Conservation (phyloP, 2,113 vertebrate genomes). For the Vulpes vulpes region DNA sequence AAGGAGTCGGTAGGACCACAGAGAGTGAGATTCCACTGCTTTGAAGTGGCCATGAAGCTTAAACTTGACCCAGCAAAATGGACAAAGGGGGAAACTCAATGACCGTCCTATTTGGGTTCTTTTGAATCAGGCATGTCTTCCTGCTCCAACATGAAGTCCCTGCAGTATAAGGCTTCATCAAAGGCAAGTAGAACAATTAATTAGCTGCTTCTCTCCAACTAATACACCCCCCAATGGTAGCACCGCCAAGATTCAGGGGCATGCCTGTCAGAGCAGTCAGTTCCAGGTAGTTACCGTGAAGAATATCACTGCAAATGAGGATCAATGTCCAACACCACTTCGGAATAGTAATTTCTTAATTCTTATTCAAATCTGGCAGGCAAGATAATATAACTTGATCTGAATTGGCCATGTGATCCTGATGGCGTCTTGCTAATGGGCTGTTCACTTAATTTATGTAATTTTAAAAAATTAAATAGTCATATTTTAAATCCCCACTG, state of each 20-base stretch:
- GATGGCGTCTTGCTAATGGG: constrained; percentile 89
- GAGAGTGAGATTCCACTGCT: neutral
- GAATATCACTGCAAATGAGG: constrained; percentile 88
- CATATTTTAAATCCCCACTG: constrained; percentile 88
- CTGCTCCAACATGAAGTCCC: constrained; percentile 8
- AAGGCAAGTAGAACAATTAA: constrained; percentile 79
- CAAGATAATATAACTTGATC: constrained; percentile 91
- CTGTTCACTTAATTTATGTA: constrained; percentile 92
- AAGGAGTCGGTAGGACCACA: neutral
- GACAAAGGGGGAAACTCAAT: neutral
- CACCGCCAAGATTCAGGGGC: constrained; percentile 83
- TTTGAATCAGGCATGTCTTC: constrained; percentile 16
- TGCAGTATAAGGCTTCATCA: constrained; percentile 11
- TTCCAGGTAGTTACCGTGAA: constrained; percentile 88
- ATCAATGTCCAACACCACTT: constrained; percentile 87
- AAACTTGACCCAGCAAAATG: neutral
- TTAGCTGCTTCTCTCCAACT: constrained; percentile 48
- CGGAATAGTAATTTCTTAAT: constrained; percentile 92
- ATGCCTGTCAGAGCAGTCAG: constrained; percentile 78
- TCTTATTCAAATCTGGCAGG: constrained; percentile 90
- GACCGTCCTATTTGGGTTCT: neutral
- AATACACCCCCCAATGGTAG: constrained; percentile 79
- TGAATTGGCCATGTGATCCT: constrained; percentile 90
- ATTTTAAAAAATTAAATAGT: constrained; percentile 92
- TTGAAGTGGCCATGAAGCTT: neutral